These are phyloP conservation scores for Microcebus murinus DNA, from an alignment of 2,113 vertebrate genomes.

Conservation along the genomic window DNA sequence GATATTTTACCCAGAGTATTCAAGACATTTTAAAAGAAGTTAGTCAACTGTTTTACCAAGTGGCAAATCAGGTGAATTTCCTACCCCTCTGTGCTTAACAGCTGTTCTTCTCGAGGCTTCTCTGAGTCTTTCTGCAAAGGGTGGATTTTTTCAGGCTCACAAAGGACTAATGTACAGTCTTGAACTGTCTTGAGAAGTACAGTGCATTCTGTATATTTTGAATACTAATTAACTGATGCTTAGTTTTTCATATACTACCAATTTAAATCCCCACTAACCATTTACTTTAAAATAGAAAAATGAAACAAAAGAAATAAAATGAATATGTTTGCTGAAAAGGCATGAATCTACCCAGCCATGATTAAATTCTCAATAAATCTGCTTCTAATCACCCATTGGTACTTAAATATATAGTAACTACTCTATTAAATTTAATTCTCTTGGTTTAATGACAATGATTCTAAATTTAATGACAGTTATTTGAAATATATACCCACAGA, in stretches of 20 bases:
- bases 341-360: conserved; percentile 41
- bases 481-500: conserved; percentile 72
- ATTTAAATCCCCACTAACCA: background rate
- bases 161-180: background rate
- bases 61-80: conserved; percentile 53
- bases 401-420: conserved; percentile 74
- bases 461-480: conserved; percentile 74
- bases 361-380: conserved; percentile 61
- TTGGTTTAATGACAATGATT: conserved; percentile 72
- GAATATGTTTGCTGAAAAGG: conserved; percentile 33
- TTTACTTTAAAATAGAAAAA: conserved; percentile 54
- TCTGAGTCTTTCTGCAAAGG: background rate
- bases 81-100: background rate
- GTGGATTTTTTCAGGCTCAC: background rate
- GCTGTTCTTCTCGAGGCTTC: background rate
- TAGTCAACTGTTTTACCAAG: conserved; percentile 35
- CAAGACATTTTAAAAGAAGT: conserved; percentile 54
- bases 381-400: conserved; percentile 63
- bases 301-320: conserved; percentile 40
- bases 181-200: background rate
- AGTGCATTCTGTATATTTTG: conserved; percentile 10
- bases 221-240: background rate
- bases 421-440: conserved; percentile 65
- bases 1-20: conserved; percentile 69
- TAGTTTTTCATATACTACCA: background rate